Conservation (phyloP, 2,113 vertebrate genomes). For the Diphyllodes magnificus region DNA sequence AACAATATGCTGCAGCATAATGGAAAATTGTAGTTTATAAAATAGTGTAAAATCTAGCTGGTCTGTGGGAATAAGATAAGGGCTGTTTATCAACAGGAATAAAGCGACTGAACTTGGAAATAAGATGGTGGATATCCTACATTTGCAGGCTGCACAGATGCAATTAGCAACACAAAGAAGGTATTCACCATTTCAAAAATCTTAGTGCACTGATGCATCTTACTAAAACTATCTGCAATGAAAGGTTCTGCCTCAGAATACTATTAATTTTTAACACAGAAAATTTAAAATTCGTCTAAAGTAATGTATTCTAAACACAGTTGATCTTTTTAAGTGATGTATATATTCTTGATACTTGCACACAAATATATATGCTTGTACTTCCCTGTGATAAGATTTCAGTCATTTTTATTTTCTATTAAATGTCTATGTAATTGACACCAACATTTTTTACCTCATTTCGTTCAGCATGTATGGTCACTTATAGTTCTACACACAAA, state of each 20-base stretch:
- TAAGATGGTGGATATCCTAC: conserved; percentile 29
- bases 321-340: neutral
- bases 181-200: conserved; percentile 14
- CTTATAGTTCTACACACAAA: neutral
- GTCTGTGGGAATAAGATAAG: conserved; percentile 47
- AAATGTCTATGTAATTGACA: neutral
- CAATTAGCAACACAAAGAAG: conserved; percentile 55
- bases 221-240: neutral
- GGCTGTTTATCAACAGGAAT: conserved; percentile 45
- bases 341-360: neutral
- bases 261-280: neutral
- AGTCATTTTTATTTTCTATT: conserved; percentile 39
- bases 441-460: neutral
- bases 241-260: neutral
- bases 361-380: neutral
- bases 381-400: neutral
- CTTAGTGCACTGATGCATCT: conserved; percentile 23
- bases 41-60: conserved; percentile 24
- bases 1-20: conserved; percentile 1
- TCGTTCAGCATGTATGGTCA: neutral
- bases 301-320: neutral
- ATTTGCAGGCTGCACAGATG: conserved; percentile 30
- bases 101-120: conserved; percentile 38
- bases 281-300: neutral
- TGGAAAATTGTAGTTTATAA: neutral